phyloP scores from a whole-genome alignment of 2,888 invertebrate species.

The Conomelus anceps region DNA sequence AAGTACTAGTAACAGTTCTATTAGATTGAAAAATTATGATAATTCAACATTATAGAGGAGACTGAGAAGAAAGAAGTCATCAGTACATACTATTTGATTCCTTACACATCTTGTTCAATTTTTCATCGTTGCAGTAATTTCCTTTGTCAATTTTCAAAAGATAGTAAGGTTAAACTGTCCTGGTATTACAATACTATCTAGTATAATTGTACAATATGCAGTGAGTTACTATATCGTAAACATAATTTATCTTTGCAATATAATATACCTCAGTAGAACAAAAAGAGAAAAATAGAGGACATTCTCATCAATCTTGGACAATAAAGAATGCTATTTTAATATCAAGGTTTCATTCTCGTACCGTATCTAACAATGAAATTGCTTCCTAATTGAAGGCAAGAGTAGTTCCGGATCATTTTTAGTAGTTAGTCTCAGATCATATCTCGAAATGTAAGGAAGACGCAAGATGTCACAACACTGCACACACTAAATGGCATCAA shows the following conservation, averaged over 20 bases:
- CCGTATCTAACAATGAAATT: not conserved
- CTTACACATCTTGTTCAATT: no score
- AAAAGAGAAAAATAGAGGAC: not conserved
- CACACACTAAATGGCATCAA: not conserved
- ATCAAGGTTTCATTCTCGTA: not conserved
- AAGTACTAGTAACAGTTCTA: no score
- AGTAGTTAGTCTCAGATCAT: not conserved
- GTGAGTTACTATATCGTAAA: no score
- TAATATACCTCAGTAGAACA: not conserved
- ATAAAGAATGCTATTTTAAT: not conserved
- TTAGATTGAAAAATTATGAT: no score
- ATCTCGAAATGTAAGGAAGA: not conserved
- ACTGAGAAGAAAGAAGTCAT: no score
- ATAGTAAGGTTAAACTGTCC: no score
- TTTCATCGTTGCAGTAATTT: no score
- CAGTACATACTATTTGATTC: no score
- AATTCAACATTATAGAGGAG: no score
- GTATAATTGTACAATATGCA: no score
- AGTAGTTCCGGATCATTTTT: not conserved
- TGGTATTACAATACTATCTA: no score
- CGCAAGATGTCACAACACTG: not conserved
- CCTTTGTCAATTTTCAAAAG: no score
- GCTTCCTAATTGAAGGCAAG: not conserved
- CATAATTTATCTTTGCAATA: not conserved
- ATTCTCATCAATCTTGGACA: not conserved